Evolutionary conservation across 2,797 vertebrate genomes (phyloP), one percentile per base, ranked within the genome.

Genomic region (Nasua narica): DNA sequence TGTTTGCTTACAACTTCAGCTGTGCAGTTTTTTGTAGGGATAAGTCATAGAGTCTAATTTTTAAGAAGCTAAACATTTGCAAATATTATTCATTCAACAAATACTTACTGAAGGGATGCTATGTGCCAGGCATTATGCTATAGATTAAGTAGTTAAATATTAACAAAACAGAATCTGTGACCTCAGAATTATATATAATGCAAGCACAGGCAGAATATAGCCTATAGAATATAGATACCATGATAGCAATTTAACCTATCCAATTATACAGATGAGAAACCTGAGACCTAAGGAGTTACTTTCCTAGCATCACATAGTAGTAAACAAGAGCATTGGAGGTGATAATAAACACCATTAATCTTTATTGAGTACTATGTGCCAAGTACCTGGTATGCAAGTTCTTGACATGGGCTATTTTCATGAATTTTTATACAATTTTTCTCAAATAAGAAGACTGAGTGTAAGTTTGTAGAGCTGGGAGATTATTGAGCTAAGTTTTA

Each of bases 71-170:
- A 72, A 67, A 77, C 67, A 87, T 69, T 92, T 90, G 29, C 70
- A 72, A 90, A 95, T 46, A 67, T 58, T 87, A 78, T 65, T 91
- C 58, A 95, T n/a, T 94, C 19, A 21, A 79, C 69, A 91, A 95
- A 48, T 89, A 74, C 54, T 82, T 50, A 86, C 21, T 56, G 25
- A 70, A 60, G 48, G 32, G 25, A 23, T 95, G 46, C 35, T 54
- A 5, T 74, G 40, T 78, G n/a, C 52, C 74, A 86, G 18, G 13
- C 13, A 29, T 72, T 72, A 62, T 76, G 13, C 15, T 50, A 37
- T 32, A 35, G 65, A 52, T 12, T 29, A 19, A 23, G 46, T 70
- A 58, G 96, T 65, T 18, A 70, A 10, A 67, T 54, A 58, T 0
- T 11, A 79, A 88, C 40, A 46, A 60, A 67, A 52, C 3, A 87